Percentiles rank a stretch among this genome's conserved stretches.
phyloP scores from a whole-genome alignment of 2,113 vertebrate genomes.

The Podilymbus podiceps region DNA sequence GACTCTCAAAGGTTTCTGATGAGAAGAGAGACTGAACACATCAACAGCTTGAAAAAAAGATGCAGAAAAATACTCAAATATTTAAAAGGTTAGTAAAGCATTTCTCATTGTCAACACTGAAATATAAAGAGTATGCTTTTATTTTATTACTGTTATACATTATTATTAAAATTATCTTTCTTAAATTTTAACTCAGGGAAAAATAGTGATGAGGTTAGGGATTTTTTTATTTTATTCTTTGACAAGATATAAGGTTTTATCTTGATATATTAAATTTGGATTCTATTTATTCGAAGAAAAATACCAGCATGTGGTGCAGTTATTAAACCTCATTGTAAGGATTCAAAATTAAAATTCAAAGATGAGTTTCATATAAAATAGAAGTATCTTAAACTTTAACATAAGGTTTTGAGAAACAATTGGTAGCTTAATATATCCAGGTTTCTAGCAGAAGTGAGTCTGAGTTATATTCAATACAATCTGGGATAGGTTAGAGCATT shows the following conservation, averaged over 20 bases:
- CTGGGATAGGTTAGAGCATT: neutral
- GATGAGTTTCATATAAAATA: neutral
- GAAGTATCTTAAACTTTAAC: neutral
- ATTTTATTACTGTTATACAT: neutral
- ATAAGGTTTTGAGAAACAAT: neutral
- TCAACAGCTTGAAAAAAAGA: neutral
- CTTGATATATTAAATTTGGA: neutral
- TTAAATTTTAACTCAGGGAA: neutral
- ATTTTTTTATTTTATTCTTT: neutral
- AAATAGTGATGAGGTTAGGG: neutral
- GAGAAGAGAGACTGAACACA: neutral
- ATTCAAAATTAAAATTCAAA: slow-evolving; percentile 17
- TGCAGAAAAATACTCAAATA: neutral
- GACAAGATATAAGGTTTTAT: neutral
- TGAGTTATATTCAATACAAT: neutral
- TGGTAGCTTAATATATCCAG: neutral
- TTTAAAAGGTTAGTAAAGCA: neutral
- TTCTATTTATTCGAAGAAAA: neutral
- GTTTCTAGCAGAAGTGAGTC: neutral
- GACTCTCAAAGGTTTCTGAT: neutral
- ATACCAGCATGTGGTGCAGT: neutral
- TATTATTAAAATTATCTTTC: neutral
- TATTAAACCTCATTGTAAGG: neutral
- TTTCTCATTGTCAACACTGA: neutral
- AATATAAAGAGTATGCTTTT: neutral